Percentiles rank a stretch among this genome's conserved stretches.
Conservation (phyloP, 1,140 invertebrate genomes). For the Subanguina moxae region DNA sequence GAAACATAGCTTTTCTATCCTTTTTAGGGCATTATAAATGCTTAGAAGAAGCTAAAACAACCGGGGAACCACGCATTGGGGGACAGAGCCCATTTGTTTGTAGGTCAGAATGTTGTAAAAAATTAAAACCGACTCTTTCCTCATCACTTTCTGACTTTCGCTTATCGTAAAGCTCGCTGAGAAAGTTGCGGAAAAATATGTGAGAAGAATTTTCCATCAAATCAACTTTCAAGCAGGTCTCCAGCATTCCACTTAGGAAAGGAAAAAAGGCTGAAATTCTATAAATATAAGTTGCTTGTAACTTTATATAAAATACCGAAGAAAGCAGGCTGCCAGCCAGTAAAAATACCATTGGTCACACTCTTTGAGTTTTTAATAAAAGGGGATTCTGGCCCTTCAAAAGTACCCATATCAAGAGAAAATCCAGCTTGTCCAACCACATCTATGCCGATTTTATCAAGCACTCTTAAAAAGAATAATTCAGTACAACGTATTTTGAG, state of each 20-base stretch:
- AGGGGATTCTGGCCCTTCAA: slow-evolving; percentile 3
- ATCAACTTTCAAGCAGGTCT: background rate
- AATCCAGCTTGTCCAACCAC: slow-evolving; percentile 26
- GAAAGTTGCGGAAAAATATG: slow-evolving; percentile 13
- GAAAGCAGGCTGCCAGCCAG: no score
- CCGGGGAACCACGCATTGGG: no score
- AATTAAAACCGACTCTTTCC: background rate
- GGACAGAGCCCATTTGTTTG: background rate
- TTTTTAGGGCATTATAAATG: no score
- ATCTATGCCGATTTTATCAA: slow-evolving; percentile 16
- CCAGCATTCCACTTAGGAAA: background rate
- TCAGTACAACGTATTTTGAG: background rate
- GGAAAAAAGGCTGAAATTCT: slow-evolving; percentile 18
- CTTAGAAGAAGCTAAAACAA: no score
- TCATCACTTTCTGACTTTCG: slow-evolving; percentile 22
- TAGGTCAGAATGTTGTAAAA: background rate
- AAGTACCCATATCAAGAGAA: slow-evolving; percentile 22
- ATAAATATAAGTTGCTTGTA: no score
- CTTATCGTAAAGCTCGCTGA: slow-evolving; percentile 16
- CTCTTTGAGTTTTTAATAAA: slow-evolving; percentile 1
- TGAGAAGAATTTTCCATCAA: background rate
- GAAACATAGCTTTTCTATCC: no score
- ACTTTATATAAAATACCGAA: no score
- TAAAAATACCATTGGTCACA: background rate
- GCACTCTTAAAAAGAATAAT: slow-evolving; percentile 10